These are phyloP conservation scores for Plebejus argus DNA, from an alignment of 2,888 invertebrate genomes.

Conservation along the genomic window DNA sequence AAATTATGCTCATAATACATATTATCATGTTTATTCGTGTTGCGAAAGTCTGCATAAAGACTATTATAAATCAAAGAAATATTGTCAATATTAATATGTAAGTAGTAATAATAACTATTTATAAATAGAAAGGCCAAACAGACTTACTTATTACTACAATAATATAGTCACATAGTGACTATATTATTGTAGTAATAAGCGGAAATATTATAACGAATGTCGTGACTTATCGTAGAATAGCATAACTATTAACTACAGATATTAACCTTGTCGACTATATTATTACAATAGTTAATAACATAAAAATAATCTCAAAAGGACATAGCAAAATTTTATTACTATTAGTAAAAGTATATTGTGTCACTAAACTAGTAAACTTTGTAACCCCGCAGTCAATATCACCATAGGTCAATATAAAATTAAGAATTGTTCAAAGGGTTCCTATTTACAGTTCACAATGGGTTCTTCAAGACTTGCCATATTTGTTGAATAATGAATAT, in stretches of 20 bases:
- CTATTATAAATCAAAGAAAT: not conserved
- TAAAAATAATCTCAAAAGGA: not conserved
- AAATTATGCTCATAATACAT: too few relatives aligned
- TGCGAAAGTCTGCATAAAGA: not conserved
- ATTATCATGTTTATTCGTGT: not conserved
- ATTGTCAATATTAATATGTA: not conserved
- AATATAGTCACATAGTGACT: not conserved
- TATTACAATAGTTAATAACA: not conserved
- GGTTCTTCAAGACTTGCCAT: too few relatives aligned
- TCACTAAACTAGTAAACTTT: not conserved
- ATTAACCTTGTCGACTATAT: not conserved
- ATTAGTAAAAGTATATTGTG: not conserved
- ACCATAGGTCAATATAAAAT: too few relatives aligned
- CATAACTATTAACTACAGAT: too few relatives aligned
- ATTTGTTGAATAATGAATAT: too few relatives aligned
- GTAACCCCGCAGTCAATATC: not conserved
- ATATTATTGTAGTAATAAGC: constrained; percentile 5
- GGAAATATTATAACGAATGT: not conserved
- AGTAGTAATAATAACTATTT: not conserved
- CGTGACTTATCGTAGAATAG: constrained; percentile 1
- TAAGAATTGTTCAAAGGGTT: too few relatives aligned
- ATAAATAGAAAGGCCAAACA: not conserved
- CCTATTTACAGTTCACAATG: too few relatives aligned
- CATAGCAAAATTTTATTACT: not conserved
- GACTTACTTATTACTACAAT: too few relatives aligned